Evolutionary conservation across 2,113 vertebrate species (phyloP).

Genomic region (Cromileptes altivelis): DNA sequence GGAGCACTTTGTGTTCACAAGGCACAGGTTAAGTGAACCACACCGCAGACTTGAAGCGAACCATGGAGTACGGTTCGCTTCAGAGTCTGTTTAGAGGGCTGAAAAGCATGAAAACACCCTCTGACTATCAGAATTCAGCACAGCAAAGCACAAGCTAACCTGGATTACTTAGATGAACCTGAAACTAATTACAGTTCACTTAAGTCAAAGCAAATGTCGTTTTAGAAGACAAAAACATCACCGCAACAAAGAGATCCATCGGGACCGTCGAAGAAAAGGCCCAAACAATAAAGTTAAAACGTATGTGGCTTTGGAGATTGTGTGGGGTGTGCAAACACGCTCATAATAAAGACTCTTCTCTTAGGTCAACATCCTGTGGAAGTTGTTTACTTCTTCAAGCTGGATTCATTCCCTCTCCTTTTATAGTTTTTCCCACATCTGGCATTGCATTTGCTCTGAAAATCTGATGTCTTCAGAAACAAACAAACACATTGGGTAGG

Average conservation of each 20-base stretch:
- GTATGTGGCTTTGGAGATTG: neutral
- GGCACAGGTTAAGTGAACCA: too few relatives aligned
- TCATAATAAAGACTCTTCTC: neutral
- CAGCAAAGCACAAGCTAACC: neutral
- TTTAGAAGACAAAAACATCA: constrained; percentile 6
- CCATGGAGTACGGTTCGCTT: too few relatives aligned
- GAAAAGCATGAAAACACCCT: too few relatives aligned
- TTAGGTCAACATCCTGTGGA: neutral
- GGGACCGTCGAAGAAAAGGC: neutral
- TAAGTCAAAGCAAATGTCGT: neutral
- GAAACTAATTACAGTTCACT: constrained; percentile 16
- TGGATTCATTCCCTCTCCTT: neutral
- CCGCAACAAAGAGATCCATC: constrained; percentile 4
- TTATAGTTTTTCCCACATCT: neutral
- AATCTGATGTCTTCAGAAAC: neutral
- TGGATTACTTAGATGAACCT: constrained; percentile 9
- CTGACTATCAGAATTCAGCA: neutral
- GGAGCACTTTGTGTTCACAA: too few relatives aligned
- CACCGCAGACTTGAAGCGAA: too few relatives aligned
- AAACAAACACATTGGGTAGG: neutral
- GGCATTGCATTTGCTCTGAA: neutral
- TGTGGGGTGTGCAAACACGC: neutral
- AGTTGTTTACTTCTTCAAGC: neutral
- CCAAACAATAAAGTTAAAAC: neutral
- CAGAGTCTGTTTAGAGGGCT: too few relatives aligned